Base-by-base conservation (phyloP, 2,797 vertebrate genomes). In the Pangasius macronema region DNA sequence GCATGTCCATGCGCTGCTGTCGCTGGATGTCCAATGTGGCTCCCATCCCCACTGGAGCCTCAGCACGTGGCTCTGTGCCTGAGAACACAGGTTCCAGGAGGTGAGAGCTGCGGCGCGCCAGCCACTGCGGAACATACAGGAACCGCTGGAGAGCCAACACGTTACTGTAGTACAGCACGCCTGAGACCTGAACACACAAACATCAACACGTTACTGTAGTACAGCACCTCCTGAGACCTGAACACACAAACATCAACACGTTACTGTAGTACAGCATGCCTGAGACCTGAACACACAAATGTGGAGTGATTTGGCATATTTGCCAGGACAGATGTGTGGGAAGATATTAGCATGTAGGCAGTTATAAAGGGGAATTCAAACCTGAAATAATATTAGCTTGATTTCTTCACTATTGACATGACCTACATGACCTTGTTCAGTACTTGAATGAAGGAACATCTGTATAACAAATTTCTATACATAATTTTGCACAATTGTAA, bases 21-120 rank as follows among this genome's bases (percentile, higher is more conserved):
- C 98, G 96, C 94, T 99, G 98, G 92, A 99, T 97, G 92, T 99
- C 98, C 83, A 99, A 95, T 0, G 98, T 99, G 89, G 98, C 98
- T 16, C 98, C 98, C 98, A 99, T 99, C 70, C 98, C 98, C 72
- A 99, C 88, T 59, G 95, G 96, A 2, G 96, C 94, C 92, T 99
- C 98, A 2, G 85, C 93, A 2, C 89, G 92, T 39, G 97, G 97
- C 65, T 97, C 97, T 33, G 95, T 93, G 72, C 97, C 97, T 8
- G 96, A 96, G 92, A 99, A 97, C 91, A 98, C 55, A 4, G 98
- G 98, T 90, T 98, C 97, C 82, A 98, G 93, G 42, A 95, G 93
- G 90, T 92, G 95, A 24, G 95, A 96, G 89, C 96, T 96, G 81
- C 97, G 88, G 67, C 88, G 92, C 84, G 97, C 97, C 89, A 97